A percentile compares a stretch with the other conserved stretches of the same genome.
Conservation (phyloP, 1,140 invertebrate species). For the Drusus annulatus region DNA sequence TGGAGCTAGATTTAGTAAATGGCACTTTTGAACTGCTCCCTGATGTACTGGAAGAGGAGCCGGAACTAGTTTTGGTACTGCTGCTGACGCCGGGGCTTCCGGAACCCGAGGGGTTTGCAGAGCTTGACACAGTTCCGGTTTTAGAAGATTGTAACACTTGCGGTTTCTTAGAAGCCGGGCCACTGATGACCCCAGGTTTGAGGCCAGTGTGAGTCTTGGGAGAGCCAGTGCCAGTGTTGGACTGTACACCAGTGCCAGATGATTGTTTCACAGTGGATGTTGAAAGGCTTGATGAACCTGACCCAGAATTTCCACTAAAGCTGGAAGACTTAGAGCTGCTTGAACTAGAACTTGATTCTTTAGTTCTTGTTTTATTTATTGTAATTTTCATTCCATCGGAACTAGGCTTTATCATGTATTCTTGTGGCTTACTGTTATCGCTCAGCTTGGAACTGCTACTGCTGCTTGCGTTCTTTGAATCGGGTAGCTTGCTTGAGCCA, state of each 20-base stretch:
- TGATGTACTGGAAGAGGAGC: constrained; percentile 56
- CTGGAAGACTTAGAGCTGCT: constrained; percentile 62
- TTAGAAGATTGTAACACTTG: constrained; percentile 72
- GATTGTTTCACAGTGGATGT: constrained; percentile 63
- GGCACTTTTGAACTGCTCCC: constrained; percentile 69
- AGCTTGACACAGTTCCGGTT: constrained; percentile 65
- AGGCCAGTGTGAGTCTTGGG: constrained; percentile 86
- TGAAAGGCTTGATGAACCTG: constrained; percentile 62
- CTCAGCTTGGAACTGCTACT: constrained; percentile 69
- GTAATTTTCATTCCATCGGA: constrained; percentile 91
- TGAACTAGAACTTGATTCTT: constrained; percentile 73
- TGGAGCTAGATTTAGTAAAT: constrained; percentile 74
- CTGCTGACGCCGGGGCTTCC: constrained; percentile 64
- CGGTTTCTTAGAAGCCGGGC: constrained; percentile 85
- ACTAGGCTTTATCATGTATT: constrained; percentile 90
- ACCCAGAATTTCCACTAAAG: constrained; percentile 61
- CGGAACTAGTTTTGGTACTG: constrained; percentile 62
- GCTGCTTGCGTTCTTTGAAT: constrained; percentile 69
- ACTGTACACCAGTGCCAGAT: constrained; percentile 64
- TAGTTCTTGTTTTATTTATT: constrained; percentile 88
- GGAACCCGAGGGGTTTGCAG: constrained; percentile 61
- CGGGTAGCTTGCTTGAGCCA: constrained; percentile 67
- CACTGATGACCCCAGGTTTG: constrained; percentile 87
- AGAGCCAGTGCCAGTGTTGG: constrained; percentile 75
- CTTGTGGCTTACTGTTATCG: constrained; percentile 79